A percentile compares a stretch with the other conserved stretches of the same genome.
Conservation (phyloP, 2,888 invertebrate genomes). For the Atherix ibis region DNA sequence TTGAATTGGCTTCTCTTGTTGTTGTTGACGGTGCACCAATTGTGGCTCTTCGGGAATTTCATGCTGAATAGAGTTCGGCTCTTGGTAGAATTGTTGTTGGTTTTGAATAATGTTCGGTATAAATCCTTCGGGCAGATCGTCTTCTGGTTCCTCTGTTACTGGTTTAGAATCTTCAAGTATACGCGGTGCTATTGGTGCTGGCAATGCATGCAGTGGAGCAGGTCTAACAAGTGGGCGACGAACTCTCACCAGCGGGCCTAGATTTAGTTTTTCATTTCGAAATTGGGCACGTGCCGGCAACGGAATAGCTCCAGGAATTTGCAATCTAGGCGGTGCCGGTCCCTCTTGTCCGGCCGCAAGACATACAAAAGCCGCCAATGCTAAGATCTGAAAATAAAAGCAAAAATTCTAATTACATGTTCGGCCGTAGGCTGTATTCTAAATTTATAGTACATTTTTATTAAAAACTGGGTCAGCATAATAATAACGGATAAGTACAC, state of each 20-base stretch:
- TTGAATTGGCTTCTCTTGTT: slow-evolving; percentile 21
- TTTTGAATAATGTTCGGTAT: slow-evolving; percentile 33
- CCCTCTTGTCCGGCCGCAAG: slow-evolving; percentile 36
- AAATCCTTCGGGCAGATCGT: slow-evolving; percentile 40
- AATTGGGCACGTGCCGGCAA: slow-evolving; percentile 24
- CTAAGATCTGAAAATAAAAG: slow-evolving; percentile 7
- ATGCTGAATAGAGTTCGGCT: slow-evolving; percentile 24
- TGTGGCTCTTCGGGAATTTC: slow-evolving; percentile 29
- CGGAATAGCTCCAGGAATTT: slow-evolving; percentile 47
- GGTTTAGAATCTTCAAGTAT: slow-evolving; percentile 38
- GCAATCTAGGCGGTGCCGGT: slow-evolving; percentile 46
- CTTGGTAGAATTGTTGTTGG: slow-evolving; percentile 15
- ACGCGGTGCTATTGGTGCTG: slow-evolving; percentile 31
- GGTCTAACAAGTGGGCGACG: slow-evolving; percentile 35
- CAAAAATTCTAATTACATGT: too few species aligned
- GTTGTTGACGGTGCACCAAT: slow-evolving; percentile 18
- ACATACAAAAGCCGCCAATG: slow-evolving; percentile 3
- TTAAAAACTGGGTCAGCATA: too few species aligned
- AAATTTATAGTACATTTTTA: too few species aligned
- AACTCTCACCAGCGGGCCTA: slow-evolving; percentile 29
- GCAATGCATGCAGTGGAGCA: slow-evolving; percentile 35
- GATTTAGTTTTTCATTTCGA: slow-evolving; percentile 16
- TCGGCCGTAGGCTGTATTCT: too few species aligned
- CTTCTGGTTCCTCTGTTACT: slow-evolving; percentile 52
- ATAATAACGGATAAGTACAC: too few species aligned